Evolutionary conservation across 1,140 invertebrate species (phyloP).

Genomic region (Epicauta chinensis): DNA sequence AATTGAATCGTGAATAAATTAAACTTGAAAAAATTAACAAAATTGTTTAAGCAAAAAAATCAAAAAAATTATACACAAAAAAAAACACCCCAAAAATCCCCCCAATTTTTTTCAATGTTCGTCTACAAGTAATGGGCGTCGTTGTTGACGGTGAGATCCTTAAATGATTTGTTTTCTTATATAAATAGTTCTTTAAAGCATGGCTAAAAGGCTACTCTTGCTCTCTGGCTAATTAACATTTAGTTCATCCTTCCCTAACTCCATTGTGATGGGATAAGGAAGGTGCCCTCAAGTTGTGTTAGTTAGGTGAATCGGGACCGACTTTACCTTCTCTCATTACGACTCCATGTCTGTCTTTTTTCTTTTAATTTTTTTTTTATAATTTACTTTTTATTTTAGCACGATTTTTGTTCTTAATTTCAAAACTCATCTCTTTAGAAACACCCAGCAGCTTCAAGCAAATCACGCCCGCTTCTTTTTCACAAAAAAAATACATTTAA

Average conservation of each 20-base stretch:
- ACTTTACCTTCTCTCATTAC: constrained; percentile 58
- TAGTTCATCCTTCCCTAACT: constrained; percentile 34
- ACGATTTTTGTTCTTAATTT: no score
- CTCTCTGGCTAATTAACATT: constrained; percentile 23
- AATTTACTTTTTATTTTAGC: no score
- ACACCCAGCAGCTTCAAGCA: constrained; percentile 21
- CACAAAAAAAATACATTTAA: not conserved
- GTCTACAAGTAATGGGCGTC: not conserved
- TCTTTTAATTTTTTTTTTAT: constrained; percentile 15
- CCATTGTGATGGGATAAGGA: constrained; percentile 58
- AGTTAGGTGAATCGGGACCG: constrained; percentile 37
- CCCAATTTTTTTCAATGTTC: no score
- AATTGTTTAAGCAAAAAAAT: constrained; percentile 9
- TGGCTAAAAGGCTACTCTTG: constrained; percentile 15
- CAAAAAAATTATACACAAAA: no score
- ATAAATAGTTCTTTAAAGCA: constrained; percentile 13
- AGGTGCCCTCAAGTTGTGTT: constrained; percentile 43
- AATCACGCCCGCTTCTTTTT: constrained; percentile 5
- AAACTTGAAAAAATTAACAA: constrained; percentile 5
- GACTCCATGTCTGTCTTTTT: constrained; percentile 20
- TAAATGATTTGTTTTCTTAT: no score
- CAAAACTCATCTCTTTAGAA: constrained; percentile 17
- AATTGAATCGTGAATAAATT: constrained; percentile 35
- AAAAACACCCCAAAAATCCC: no score
- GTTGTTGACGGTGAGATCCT: constrained; percentile 27